phyloP scores from a whole-genome alignment of 2,113 vertebrate species.

The Chloroceryle aenea region DNA sequence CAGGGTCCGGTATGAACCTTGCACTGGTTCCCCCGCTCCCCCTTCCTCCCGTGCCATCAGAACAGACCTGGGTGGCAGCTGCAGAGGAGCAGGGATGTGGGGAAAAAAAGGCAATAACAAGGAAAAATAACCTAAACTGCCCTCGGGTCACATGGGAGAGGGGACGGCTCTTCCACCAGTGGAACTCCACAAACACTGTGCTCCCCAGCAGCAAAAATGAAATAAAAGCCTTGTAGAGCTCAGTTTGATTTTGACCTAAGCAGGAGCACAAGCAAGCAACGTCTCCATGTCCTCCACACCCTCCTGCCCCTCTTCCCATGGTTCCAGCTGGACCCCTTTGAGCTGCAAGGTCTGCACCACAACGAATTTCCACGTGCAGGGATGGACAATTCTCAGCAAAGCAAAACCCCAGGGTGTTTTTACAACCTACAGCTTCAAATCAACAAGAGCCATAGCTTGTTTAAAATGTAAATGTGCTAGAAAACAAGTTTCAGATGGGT shows the following conservation, averaged over 20 bases:
- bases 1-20: rapidly evolving
- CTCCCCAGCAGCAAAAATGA: neutral
- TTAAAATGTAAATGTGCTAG: constrained; percentile 1
- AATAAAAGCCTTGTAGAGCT: neutral
- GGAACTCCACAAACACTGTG: rapidly evolving
- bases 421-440: neutral
- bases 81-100: rapidly evolving
- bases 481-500: neutral
- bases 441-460: neutral
- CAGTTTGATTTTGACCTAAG: neutral
- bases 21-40: rapidly evolving
- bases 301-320: neutral
- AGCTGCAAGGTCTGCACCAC: neutral
- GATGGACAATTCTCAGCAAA: neutral
- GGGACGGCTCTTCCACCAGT: rapidly evolving
- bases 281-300: rapidly evolving
- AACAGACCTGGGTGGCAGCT: neutral
- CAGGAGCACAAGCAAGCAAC: neutral
- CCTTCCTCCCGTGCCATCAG: neutral
- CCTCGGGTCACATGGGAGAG: rapidly evolving
- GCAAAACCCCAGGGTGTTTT: neutral
- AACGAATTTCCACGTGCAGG: rapidly evolving
- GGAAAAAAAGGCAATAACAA: neutral
- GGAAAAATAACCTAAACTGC: neutral
- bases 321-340: rapidly evolving